Percentiles rank a stretch among this genome's conserved stretches.
Conservation (phyloP, 2,888 invertebrate species). For the Rhogogaster chlorosoma region DNA sequence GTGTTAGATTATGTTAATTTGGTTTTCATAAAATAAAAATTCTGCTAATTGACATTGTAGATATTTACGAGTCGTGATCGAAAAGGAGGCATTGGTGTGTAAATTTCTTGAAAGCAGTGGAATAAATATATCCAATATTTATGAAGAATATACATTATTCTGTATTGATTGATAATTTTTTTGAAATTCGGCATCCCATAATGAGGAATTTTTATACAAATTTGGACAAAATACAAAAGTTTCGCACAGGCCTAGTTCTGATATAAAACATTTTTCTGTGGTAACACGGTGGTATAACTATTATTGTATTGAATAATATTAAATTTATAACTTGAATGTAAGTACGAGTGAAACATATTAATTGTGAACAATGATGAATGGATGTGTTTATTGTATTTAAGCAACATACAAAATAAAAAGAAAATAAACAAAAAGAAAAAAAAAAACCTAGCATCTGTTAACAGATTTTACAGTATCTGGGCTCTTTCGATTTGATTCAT, state of each 20-base stretch:
- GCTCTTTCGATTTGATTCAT: slow-evolving; percentile 1
- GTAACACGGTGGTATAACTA: slow-evolving; percentile 44
- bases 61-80: slow-evolving; percentile 6
- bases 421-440: slow-evolving; percentile 55
- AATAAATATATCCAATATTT: slow-evolving; percentile 14
- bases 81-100: slow-evolving; percentile 11
- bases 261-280: slow-evolving; percentile 62
- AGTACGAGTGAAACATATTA: slow-evolving; percentile 57
- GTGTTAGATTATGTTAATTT: slow-evolving; percentile 8
- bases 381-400: slow-evolving; percentile 62
- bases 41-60: slow-evolving; percentile 20
- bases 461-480: slow-evolving; percentile 68
- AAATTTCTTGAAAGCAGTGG: slow-evolving; percentile 4
- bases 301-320: slow-evolving; percentile 62
- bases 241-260: slow-evolving; percentile 70
- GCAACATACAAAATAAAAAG: slow-evolving; percentile 40
- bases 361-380: slow-evolving; percentile 57
- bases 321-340: slow-evolving; percentile 59
- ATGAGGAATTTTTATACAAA: slow-evolving; percentile 58
- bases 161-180: neutral
- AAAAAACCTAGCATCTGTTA: slow-evolving; percentile 64
- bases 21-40: slow-evolving; percentile 3
- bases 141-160: neutral
- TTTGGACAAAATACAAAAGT: slow-evolving; percentile 57
- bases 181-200: slow-evolving; percentile 37